Evolutionary conservation across 2,113 vertebrate genomes (phyloP).

Genomic region (Crotophaga sulcirostris): DNA sequence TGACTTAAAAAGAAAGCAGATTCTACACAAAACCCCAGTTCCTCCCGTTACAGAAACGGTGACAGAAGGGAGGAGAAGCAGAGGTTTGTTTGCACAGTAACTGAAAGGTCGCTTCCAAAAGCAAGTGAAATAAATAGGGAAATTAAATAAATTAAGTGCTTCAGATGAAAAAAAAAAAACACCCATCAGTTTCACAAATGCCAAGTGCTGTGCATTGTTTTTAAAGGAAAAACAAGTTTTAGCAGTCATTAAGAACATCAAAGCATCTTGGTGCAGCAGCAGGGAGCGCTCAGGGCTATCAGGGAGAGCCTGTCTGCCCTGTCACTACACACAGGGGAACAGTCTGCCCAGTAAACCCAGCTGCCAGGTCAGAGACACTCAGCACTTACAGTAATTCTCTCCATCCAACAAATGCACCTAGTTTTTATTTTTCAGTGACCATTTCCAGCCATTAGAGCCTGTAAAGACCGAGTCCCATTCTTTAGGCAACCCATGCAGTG

Average conservation of each 20-base stretch:
- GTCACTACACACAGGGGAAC: fast-evolving
- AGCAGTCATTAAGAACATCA: background rate
- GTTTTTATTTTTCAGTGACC: background rate
- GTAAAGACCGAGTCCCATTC: background rate
- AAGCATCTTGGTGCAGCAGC: background rate
- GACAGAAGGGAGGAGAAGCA: background rate
- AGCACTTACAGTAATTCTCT: background rate
- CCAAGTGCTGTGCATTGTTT: background rate
- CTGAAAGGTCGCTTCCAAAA: background rate
- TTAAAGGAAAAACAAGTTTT: background rate
- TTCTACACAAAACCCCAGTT: background rate
- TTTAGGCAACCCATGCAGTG: background rate
- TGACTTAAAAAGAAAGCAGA: background rate
- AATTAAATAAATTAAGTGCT: slow-evolving; percentile 31
- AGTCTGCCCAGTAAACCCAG: background rate
- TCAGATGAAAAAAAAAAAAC: background rate
- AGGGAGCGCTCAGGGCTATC: background rate
- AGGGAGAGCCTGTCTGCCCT: background rate
- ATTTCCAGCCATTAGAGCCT: background rate
- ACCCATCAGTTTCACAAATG: background rate
- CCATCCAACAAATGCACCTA: background rate
- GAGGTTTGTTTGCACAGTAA: background rate
- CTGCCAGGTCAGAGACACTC: background rate
- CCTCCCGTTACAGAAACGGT: background rate
- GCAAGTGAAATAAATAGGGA: background rate